phyloP scores from a whole-genome alignment of 2,888 invertebrate genomes.

The Apotomis capreana region DNA sequence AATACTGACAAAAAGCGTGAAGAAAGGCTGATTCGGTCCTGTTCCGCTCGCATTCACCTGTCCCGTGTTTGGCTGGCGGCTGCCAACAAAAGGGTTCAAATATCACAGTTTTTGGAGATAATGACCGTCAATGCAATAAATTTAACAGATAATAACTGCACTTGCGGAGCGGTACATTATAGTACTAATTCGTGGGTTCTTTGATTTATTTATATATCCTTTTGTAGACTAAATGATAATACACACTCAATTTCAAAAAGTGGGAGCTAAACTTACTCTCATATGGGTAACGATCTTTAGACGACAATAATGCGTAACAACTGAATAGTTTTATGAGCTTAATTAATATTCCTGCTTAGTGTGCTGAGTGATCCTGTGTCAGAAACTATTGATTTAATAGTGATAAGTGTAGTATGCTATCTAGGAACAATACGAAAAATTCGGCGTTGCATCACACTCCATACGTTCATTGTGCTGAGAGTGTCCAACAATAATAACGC shows the following conservation, averaged over 20 bases:
- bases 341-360: too few relatives aligned
- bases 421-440: too few relatives aligned
- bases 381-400: too few relatives aligned
- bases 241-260: background rate
- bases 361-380: too few relatives aligned
- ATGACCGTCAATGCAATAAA: conserved; percentile 74
- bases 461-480: too few relatives aligned
- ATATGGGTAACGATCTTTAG: background rate
- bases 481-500: too few relatives aligned
- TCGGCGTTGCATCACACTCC: too few relatives aligned
- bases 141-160: conserved; percentile 79
- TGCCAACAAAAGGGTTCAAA: conserved; percentile 79
- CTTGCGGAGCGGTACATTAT: conserved; percentile 73
- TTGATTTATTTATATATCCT: conserved; percentile 66
- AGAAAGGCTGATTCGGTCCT: conserved; percentile 72
- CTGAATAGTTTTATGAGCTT: too few relatives aligned
- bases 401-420: too few relatives aligned
- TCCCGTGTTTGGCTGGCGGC: conserved; percentile 78
- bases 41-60: conserved; percentile 76
- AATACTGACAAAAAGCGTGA: conserved; percentile 76
- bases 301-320: too few relatives aligned
- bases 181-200: conserved; percentile 67
- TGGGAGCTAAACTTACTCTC: background rate
- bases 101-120: conserved; percentile 80
- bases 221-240: conserved; percentile 12